A percentile compares a stretch with the other conserved stretches of the same genome.
Conservation (phyloP, 1,140 invertebrate species). For the Leptonema lineaticorne region DNA sequence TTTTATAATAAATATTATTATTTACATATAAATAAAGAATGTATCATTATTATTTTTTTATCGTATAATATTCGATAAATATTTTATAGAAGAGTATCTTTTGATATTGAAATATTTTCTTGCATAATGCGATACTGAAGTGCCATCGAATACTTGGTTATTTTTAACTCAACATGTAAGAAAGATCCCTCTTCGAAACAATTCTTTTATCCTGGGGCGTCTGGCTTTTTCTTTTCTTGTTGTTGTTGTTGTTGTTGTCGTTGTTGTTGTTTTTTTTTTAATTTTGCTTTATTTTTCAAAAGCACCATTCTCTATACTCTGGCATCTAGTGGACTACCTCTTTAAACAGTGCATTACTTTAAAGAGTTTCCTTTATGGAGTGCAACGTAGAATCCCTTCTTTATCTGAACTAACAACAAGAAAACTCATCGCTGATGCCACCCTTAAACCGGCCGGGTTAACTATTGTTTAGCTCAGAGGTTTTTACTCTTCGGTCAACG, state of each 20-base stretch:
- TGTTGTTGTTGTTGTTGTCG: neutral
- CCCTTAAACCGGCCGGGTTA: neutral
- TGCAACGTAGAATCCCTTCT: slow-evolving; percentile 19
- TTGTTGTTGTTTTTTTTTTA: neutral
- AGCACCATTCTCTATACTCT: neutral
- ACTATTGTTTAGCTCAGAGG: slow-evolving; percentile 6
- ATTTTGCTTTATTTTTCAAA: neutral
- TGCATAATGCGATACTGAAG: no score
- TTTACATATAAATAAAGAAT: no score
- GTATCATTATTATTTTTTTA: no score
- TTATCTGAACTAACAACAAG: slow-evolving; percentile 29
- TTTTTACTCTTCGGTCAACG: neutral
- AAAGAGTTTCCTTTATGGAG: slow-evolving; percentile 38
- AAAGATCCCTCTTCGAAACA: slow-evolving; percentile 24
- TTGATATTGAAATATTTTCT: no score
- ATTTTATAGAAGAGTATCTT: no score
- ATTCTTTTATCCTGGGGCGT: slow-evolving; percentile 29
- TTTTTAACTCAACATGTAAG: no score
- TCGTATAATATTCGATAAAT: no score
- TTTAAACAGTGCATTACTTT: slow-evolving; percentile 37
- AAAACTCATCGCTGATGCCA: slow-evolving; percentile 29
- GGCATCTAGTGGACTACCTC: neutral
- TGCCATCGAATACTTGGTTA: no score
- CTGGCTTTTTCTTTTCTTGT: neutral
- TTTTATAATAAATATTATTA: no score